Evolutionary conservation across 2,113 vertebrate species (phyloP).

Genomic region (Dascyllus trimaculatus): DNA sequence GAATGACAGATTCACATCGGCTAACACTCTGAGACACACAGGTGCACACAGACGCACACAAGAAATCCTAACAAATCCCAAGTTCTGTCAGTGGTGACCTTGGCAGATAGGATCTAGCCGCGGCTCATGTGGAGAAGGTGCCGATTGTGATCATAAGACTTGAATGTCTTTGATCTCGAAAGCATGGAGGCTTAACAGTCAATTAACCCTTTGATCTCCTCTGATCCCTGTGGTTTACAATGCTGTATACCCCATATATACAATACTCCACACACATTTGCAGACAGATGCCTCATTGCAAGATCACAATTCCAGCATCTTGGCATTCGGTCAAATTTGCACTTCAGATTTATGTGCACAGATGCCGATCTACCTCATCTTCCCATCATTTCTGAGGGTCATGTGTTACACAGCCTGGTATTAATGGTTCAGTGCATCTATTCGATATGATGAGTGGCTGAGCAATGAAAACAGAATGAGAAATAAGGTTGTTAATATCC

Average conservation of each 20-base stretch:
- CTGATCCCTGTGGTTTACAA: slow-evolving; percentile 31
- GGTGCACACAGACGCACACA: slow-evolving; percentile 9
- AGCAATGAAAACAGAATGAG: slow-evolving; percentile 65
- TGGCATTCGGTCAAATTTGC: slow-evolving; percentile 26
- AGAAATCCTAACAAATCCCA: slow-evolving; percentile 25
- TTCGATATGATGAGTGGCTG: slow-evolving; percentile 61
- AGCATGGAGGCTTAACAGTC: slow-evolving; percentile 61
- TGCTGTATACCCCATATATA: background rate
- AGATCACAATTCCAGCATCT: slow-evolving; percentile 24
- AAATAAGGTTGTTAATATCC: slow-evolving; percentile 60
- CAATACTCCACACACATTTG: slow-evolving; percentile 19
- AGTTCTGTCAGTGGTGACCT: slow-evolving; percentile 52
- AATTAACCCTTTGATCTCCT: slow-evolving; percentile 72
- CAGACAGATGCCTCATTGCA: background rate
- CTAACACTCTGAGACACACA: slow-evolving; percentile 1
- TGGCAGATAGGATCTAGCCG: slow-evolving; percentile 26
- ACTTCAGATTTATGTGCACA: slow-evolving; percentile 30
- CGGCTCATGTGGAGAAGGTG: slow-evolving; percentile 16
- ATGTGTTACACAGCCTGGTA: slow-evolving; percentile 31
- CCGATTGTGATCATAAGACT: slow-evolving; percentile 62
- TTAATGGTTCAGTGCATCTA: slow-evolving; percentile 6
- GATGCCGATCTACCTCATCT: slow-evolving; percentile 2
- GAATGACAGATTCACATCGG: background rate
- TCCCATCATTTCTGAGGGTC: slow-evolving; percentile 37
- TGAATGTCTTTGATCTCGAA: slow-evolving; percentile 58